A percentile compares a stretch with the other conserved stretches of the same genome.
phyloP scores from a whole-genome alignment of 2,888 invertebrate genomes.

The Cheilosia variabilis region DNA sequence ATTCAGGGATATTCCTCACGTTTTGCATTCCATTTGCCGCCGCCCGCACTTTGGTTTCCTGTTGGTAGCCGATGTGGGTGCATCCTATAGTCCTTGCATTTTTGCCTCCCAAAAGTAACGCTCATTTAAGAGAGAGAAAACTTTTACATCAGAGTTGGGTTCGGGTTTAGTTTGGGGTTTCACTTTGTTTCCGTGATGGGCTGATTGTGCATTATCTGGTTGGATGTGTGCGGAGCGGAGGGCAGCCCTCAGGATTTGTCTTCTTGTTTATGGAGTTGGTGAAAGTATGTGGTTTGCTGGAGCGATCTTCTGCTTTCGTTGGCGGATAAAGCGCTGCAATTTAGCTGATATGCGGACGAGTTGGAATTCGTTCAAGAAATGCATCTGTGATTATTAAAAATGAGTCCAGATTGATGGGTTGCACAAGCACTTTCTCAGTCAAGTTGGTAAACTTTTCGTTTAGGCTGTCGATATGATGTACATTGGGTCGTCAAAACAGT shows the following conservation, averaged over 20 bases:
- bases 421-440: no score
- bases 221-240: slow-evolving; percentile 18
- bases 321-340: slow-evolving; percentile 23
- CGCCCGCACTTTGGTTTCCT: slow-evolving; percentile 50
- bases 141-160: slow-evolving; percentile 53
- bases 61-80: slow-evolving; percentile 23
- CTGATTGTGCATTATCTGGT: slow-evolving; percentile 58
- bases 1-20: slow-evolving; percentile 64
- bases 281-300: slow-evolving; percentile 48
- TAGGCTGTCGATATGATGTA: no score
- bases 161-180: slow-evolving; percentile 28
- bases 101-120: slow-evolving; percentile 49
- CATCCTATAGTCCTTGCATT: slow-evolving; percentile 32
- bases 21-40: slow-evolving; percentile 62
- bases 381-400: not conserved
- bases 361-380: not conserved
- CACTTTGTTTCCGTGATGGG: slow-evolving; percentile 6
- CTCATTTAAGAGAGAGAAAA: slow-evolving; percentile 55
- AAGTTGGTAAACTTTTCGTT: no score
- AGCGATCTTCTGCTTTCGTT: slow-evolving; percentile 12
- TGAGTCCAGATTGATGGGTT: no score
- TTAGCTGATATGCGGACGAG: slow-evolving; percentile 26
- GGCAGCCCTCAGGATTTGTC: slow-evolving; percentile 25
- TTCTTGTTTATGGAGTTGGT: slow-evolving; percentile 55
- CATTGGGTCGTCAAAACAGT: no score